Evolutionary conservation across 2,113 vertebrate genomes (phyloP).

Genomic region (Thryonomys swinderianus): DNA sequence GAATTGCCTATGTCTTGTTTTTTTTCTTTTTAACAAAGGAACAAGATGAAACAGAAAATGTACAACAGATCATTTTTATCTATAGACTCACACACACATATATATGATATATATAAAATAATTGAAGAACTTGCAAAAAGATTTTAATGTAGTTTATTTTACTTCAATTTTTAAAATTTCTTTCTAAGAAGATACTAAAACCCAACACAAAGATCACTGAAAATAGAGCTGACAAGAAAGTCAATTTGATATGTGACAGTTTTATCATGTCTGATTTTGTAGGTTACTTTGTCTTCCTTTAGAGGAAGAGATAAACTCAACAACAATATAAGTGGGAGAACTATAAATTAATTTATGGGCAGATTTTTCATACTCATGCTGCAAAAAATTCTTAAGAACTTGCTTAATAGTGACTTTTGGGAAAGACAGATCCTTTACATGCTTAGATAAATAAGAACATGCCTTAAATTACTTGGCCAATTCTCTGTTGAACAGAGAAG

Average conservation of each 20-base stretch:
- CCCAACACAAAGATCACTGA: neutral
- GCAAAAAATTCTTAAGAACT: neutral
- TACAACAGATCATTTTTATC: neutral
- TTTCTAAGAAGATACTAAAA: conserved; percentile 50
- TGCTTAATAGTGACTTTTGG: neutral
- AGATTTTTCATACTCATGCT: neutral
- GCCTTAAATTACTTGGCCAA: neutral
- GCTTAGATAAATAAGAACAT: neutral
- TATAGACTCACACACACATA: neutral
- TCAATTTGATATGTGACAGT: conserved; percentile 57
- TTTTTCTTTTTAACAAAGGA: conserved; percentile 45
- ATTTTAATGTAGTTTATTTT: neutral
- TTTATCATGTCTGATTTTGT: conserved; percentile 70
- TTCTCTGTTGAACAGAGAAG: neutral
- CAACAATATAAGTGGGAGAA: conserved; percentile 30
- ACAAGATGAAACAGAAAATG: neutral
- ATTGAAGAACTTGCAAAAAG: neutral
- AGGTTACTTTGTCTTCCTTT: neutral
- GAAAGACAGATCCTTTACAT: neutral
- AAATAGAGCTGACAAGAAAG: conserved; percentile 38
- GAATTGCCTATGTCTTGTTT: conserved; percentile 9
- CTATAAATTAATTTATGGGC: neutral
- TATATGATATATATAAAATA: neutral
- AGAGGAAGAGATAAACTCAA: neutral
- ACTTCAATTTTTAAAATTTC: conserved; percentile 38